Evolutionary conservation across 2,113 vertebrate species (phyloP).

Genomic region (Elaphurus davidianus): DNA sequence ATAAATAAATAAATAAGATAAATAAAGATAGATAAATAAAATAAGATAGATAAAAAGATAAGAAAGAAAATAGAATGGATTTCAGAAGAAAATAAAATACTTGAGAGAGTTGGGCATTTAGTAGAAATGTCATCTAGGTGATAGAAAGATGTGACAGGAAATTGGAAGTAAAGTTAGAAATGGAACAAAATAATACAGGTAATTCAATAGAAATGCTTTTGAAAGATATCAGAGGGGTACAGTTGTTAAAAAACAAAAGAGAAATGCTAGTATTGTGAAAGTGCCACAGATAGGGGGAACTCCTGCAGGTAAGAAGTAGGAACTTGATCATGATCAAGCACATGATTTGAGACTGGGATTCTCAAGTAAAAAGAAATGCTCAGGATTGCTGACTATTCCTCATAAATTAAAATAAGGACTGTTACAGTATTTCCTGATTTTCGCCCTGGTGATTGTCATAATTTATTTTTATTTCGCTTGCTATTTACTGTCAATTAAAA

Average conservation of each 20-base stretch:
- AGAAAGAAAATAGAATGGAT: background rate
- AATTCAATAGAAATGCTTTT: background rate
- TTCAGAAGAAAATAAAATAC: background rate
- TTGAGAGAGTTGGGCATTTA: background rate
- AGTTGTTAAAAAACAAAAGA: background rate
- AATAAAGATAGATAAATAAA: too few species aligned
- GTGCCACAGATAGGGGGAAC: background rate
- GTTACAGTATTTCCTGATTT: background rate
- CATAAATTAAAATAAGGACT: background rate
- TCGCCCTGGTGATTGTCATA: background rate
- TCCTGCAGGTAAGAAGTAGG: background rate
- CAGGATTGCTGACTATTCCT: background rate
- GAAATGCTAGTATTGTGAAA: background rate
- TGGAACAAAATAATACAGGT: background rate
- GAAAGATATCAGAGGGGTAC: background rate
- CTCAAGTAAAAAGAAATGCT: background rate
- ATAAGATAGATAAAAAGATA: too few species aligned
- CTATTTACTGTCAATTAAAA: background rate
- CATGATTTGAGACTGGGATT: background rate
- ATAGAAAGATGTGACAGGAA: background rate
- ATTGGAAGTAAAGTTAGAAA: background rate
- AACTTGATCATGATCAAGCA: background rate
- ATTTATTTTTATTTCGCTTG: background rate
- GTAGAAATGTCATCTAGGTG: background rate
- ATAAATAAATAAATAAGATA: too few species aligned